These are phyloP conservation scores for Erythrolamprus reginae DNA, from an alignment of 2,113 vertebrate species.

Conservation along the genomic window DNA sequence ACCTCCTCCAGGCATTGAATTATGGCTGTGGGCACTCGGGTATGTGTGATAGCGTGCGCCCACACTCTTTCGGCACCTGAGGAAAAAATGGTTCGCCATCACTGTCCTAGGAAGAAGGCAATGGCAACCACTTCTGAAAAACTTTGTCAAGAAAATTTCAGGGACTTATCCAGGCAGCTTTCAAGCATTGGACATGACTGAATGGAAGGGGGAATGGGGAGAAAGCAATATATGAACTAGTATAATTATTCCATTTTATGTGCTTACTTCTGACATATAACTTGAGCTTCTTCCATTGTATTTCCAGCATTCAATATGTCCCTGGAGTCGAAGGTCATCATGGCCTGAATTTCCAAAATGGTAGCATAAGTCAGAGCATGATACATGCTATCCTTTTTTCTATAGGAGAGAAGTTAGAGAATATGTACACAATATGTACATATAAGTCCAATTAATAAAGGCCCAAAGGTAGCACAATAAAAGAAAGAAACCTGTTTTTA, in stretches of 20 bases:
- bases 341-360: slow-evolving; percentile 96
- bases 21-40: too few relatives aligned
- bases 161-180: not conserved
- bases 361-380: slow-evolving; percentile 94
- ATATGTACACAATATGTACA: not conserved
- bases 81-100: too few relatives aligned
- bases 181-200: not conserved
- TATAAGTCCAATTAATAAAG: too few relatives aligned
- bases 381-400: slow-evolving; percentile 96
- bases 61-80: too few relatives aligned
- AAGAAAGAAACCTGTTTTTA: not conserved
- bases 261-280: slow-evolving; percentile 83
- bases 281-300: slow-evolving; percentile 95
- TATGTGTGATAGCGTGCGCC: too few relatives aligned
- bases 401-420: slow-evolving; percentile 56
- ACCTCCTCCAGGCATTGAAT: too few relatives aligned
- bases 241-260: not conserved
- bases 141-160: not conserved
- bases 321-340: slow-evolving; percentile 97
- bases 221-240: not conserved
- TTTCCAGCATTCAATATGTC: slow-evolving; percentile 87
- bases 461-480: not conserved
- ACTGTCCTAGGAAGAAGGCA: not conserved
- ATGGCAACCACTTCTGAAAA: not conserved
- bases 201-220: not conserved